Evolutionary conservation across 2,888 invertebrate species (phyloP), one percentile per base, ranked within the genome.

Genomic region (Acrobasis repandana): DNA sequence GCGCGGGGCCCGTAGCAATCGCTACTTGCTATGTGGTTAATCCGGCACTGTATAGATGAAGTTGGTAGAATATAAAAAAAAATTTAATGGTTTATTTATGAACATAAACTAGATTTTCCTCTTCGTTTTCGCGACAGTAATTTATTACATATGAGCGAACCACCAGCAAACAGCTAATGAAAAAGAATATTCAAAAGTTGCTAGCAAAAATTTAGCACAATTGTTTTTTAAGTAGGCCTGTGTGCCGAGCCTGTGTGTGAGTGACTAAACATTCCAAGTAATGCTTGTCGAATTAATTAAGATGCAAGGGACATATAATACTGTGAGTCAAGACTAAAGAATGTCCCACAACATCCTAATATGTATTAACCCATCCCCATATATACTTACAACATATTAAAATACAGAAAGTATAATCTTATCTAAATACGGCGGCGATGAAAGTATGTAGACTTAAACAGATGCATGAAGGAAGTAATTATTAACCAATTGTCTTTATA

Each of bases 271-370:
- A 14, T 18, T 58, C 49, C 49, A 58, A 58, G 58, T 58, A 58
- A 14, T 73, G 70, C 67, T 70, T 65, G 63, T 63, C 58, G 63
- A 65, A 70, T 69, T 73, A 70, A 75, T 70, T 69, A 70, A 70
- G 69, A 72, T 71, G 70, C 36, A 43, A 38, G 38, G 18, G 20
- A 38, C 52, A 74, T 76, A 77, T 77, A 79, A 80, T 79, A 79
- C 48, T 56, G 71, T 88, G 88, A 88, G 73, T 87, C 87, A 86
- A 75, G 68, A 9, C 16, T 49, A 63, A 81, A 73, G 65, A 72
- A 86, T 86, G 75, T 67, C 50, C 60, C 20, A 47, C 36, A 16
- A 71, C 69, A 64, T 74, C 75, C 77, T 64, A 71, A 60, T 43
- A 50, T 33, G 61, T 18, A 20, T 8, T 2, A 28, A 28, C 2